Evolutionary conservation across 2,888 invertebrate species (phyloP), one percentile per base, ranked within the genome.

Genomic region (Pterostichus niger): DNA sequence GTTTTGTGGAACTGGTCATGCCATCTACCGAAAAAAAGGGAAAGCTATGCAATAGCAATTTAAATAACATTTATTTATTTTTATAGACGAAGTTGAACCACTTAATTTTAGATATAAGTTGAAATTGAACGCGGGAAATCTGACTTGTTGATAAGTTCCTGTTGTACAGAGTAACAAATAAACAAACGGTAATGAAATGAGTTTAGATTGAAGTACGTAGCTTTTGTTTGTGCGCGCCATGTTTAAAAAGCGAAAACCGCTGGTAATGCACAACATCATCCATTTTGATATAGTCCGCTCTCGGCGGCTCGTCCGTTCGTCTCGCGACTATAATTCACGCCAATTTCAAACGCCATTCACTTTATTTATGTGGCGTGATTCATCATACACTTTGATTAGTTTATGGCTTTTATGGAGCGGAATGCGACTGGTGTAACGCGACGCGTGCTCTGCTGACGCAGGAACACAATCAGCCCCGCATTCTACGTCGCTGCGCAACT

Each of bases 311-410:
- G 44, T 6, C 13, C 13, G 71, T 17, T 52, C 44, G 61, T 49
- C 61, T 89, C 89, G 89, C 56, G 89, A 88, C 90, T 90, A 90
- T 90, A 90, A 90, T 89, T 90, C 89, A 89, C 89, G 90, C 90
- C 90, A 90, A 90, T 90, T 90, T 89, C 90, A 90, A 90, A 89
- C 89, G 90, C 90, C 89, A 90, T 90, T 90, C 89, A 89, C 89
- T 90, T 90, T 90, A 90, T 90, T 90, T 90, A 90, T 90, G 90
- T 89, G 87, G 88, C 87, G 89, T 89, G 89, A 90, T 90, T 90
- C 90, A 90, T 90, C 90, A 90, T 89, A 88, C 89, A 89, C 89
- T 90, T 90, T 90, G 90, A 90, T 90, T 90, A 90, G 90, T 90
- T 90, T 90, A 90, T 90, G 89, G 90, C 89, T 89, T 90, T 89